phyloP scores from a whole-genome alignment of 1,140 invertebrate species.

The Drosophila tsacasi region DNA sequence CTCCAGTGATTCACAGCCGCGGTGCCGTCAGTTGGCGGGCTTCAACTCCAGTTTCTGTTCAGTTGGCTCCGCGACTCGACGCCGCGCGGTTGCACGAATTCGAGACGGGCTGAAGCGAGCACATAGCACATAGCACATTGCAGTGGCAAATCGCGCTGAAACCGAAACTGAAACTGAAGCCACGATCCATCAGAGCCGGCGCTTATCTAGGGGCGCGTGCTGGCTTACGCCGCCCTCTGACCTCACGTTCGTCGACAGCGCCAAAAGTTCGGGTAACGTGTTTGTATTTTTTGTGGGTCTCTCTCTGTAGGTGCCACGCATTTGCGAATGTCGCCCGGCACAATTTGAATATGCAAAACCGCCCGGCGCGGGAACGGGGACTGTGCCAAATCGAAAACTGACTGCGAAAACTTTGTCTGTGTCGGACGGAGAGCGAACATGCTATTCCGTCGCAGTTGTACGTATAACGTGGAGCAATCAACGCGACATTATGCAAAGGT shows the following conservation, averaged over 20 bases:
- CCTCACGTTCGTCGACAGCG: constrained; percentile 33
- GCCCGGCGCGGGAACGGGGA: constrained; percentile 10
- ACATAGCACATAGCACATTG: constrained; percentile 22
- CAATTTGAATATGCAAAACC: constrained; percentile 48
- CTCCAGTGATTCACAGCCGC: constrained; percentile 35
- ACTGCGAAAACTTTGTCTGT: constrained; percentile 13
- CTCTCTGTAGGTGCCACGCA: constrained; percentile 7
- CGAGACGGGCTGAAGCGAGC: constrained; percentile 4
- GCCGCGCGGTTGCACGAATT: constrained; percentile 55
- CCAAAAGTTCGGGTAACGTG: constrained; percentile 38
- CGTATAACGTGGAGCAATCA: constrained; percentile 82
- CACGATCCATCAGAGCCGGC: constrained; percentile 12
- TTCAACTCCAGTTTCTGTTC: constrained; percentile 61
- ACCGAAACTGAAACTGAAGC: constrained; percentile 1
- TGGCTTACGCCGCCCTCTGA: constrained; percentile 16
- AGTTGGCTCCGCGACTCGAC: constrained; percentile 64
- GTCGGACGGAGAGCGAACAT: constrained; percentile 43
- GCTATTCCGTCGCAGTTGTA: constrained; percentile 78
- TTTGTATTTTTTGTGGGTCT: constrained; percentile 41
- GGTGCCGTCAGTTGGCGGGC: constrained; percentile 15
- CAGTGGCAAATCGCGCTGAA: constrained; percentile 48
- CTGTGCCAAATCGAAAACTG: constrained; percentile 47
- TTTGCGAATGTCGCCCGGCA: constrained; percentile 42
- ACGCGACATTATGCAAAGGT: constrained; percentile 83
- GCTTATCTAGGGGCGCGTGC: constrained; percentile 56